Evolutionary conservation across 2,113 vertebrate genomes (phyloP).

Genomic region (Mastomys coucha): DNA sequence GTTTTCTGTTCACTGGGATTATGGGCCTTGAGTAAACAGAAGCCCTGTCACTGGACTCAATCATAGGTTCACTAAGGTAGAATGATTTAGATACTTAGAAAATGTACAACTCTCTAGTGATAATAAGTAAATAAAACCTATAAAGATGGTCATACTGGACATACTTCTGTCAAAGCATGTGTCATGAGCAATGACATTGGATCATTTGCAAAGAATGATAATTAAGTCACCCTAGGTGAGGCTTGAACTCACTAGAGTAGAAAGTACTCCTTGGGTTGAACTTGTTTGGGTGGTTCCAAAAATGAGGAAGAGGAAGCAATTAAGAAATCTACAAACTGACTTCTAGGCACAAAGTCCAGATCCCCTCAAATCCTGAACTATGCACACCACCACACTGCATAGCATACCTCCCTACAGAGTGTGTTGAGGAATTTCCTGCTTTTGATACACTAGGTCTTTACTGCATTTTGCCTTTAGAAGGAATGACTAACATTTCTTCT

Average conservation of each 20-base stretch:
- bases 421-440: background rate
- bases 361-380: background rate
- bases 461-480: background rate
- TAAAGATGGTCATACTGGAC: background rate
- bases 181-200: background rate
- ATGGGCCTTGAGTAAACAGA: background rate
- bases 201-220: too few species aligned
- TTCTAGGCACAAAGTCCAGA: background rate
- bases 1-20: background rate
- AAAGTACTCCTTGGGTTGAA: background rate
- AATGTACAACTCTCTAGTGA: too few species aligned
- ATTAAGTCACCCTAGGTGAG: background rate
- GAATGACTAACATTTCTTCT: background rate
- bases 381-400: background rate
- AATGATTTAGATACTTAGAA: background rate
- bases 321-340: background rate
- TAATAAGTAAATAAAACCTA: background rate
- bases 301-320: background rate
- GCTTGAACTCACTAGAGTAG: background rate
- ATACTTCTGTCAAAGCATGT: background rate
- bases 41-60: background rate
- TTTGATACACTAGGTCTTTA: background rate
- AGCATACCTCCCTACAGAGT: background rate
- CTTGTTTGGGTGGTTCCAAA: background rate
- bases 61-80: background rate